Evolutionary conservation across 1,140 invertebrate species (phyloP).

Genomic region (Mylabris phalerata): DNA sequence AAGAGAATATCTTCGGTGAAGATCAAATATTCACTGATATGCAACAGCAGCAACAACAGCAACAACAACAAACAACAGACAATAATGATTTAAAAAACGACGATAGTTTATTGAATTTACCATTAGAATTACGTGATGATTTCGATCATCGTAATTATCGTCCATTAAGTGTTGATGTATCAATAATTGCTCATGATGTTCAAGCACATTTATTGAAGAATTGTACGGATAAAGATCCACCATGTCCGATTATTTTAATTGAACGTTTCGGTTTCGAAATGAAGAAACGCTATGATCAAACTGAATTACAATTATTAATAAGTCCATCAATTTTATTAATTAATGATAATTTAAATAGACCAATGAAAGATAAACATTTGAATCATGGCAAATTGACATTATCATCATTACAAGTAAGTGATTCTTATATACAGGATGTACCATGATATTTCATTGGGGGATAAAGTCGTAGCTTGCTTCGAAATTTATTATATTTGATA

Average conservation of each 20-base stretch:
- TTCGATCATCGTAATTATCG: conserved; percentile 84
- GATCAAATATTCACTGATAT: conserved; percentile 91
- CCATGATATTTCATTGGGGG: background rate
- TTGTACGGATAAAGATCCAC: conserved; percentile 76
- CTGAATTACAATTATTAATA: conserved; percentile 81
- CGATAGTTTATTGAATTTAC: conserved; percentile 31
- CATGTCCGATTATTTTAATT: conserved; percentile 83
- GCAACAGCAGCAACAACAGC: conserved; percentile 53
- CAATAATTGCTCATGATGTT: conserved; percentile 91
- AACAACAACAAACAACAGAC: conserved; percentile 29
- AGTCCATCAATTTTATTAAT: conserved; percentile 83
- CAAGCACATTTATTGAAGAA: conserved; percentile 89
- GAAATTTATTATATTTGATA: too few species aligned
- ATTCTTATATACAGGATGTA: background rate
- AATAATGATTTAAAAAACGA: conserved; percentile 29
- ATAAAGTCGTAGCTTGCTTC: too few species aligned
- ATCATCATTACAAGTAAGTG: conserved; percentile 72
- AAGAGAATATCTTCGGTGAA: conserved; percentile 96
- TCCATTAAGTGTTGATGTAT: conserved; percentile 84
- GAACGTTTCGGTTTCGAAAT: conserved; percentile 95
- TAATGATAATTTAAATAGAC: conserved; percentile 61
- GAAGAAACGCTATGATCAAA: conserved; percentile 88
- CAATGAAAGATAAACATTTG: conserved; percentile 66
- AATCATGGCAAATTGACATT: conserved; percentile 84
- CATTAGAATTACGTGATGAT: conserved; percentile 39